A percentile compares a stretch with the other conserved stretches of the same genome.
phyloP scores from a whole-genome alignment of 2,113 vertebrate species.

The Siphamia tubifer region DNA sequence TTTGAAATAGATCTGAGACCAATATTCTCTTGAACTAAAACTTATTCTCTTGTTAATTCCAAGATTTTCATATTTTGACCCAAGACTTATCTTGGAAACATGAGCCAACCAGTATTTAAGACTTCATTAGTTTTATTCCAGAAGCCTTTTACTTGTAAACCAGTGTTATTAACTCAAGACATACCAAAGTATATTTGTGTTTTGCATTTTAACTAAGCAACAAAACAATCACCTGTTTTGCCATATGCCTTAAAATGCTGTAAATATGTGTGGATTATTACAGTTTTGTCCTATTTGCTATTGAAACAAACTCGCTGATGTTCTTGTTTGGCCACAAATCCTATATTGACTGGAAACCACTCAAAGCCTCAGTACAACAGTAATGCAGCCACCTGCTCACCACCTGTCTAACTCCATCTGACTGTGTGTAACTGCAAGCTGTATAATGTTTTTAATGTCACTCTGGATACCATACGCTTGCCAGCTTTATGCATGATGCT shows the following conservation, averaged over 20 bases:
- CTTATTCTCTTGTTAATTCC: too few species aligned
- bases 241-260: neutral
- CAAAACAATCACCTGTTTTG: too few species aligned
- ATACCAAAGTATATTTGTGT: too few species aligned
- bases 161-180: too few species aligned
- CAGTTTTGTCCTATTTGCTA: neutral
- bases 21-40: too few species aligned
- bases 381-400: conserved; percentile 37
- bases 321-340: conserved; percentile 1
- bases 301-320: neutral
- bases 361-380: conserved; percentile 13
- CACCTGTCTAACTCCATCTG: conserved; percentile 24
- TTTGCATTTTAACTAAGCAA: too few species aligned
- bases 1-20: too few species aligned
- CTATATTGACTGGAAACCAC: conserved; percentile 21
- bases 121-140: too few species aligned
- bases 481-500: neutral
- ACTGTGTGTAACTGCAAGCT: conserved; percentile 14
- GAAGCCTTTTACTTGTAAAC: too few species aligned
- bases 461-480: neutral
- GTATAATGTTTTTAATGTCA: neutral
- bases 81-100: too few species aligned
- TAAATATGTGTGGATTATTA: neutral
- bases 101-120: too few species aligned
- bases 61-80: too few species aligned